Conservation (phyloP, 2,888 invertebrate genomes). For the Ormyrus rosae region DNA sequence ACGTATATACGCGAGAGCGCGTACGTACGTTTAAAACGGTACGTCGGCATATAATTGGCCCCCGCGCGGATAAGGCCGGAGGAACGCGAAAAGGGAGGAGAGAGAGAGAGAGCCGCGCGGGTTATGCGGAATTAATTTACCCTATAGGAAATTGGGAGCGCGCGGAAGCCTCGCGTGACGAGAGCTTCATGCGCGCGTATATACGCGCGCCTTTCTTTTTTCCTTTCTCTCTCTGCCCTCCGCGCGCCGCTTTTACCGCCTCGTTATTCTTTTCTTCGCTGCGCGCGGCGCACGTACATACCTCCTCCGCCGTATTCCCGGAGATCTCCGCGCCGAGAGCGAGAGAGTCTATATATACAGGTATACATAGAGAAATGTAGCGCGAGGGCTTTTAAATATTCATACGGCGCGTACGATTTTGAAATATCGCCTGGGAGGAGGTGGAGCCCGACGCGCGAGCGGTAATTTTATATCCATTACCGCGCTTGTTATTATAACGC, state of each 20-base stretch:
- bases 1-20: not conserved
- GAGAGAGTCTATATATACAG: not conserved
- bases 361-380: not conserved
- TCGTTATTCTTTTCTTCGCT: conserved; percentile 22
- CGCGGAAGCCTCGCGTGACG: conserved; percentile 48
- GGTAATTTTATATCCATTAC: conserved; percentile 54
- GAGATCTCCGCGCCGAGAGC: not conserved
- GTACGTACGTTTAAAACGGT: not conserved
- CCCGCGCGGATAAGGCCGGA: conserved; percentile 1
- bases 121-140: conserved; percentile 47
- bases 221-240: not conserved
- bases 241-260: not conserved
- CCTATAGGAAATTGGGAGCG: conserved; percentile 38
- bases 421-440: conserved; percentile 12
- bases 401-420: conserved; percentile 40
- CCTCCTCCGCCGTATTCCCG: too few species aligned
- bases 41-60: conserved; percentile 28
- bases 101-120: not conserved
- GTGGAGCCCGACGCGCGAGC: not conserved
- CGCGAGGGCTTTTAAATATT: conserved; percentile 27
- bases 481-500: conserved; percentile 46
- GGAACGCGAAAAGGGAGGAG: conserved; percentile 37
- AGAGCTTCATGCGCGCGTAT: conserved; percentile 13
- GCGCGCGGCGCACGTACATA: too few species aligned
- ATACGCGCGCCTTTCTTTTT: not conserved